Conservation (phyloP, 64 coral and sea anemone species). For the Hydrozoanthus tunicans region DNA sequence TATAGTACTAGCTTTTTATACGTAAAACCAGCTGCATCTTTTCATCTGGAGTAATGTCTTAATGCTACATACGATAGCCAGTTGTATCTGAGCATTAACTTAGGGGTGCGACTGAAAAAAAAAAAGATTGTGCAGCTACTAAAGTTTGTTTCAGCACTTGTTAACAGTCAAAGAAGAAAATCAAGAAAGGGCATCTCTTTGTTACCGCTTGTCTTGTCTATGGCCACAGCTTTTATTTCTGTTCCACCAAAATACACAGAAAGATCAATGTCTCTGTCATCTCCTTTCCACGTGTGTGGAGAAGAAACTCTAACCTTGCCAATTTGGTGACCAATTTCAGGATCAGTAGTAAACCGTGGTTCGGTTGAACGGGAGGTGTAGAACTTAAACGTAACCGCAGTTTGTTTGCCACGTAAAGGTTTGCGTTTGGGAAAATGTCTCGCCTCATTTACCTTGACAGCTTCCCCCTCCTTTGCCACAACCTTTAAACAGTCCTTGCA, state of each 20-base stretch:
- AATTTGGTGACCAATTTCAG: no score
- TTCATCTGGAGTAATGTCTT: no score
- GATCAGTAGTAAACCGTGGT: not conserved
- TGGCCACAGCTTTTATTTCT: conserved; percentile 21
- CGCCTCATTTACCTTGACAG: conserved; percentile 16
- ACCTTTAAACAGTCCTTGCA: conserved; percentile 31
- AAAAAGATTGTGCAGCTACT: no score
- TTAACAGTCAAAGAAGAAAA: not conserved
- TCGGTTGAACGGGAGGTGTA: not conserved
- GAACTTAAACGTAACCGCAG: not conserved
- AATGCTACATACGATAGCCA: no score
- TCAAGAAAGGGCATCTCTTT: conserved; percentile 9
- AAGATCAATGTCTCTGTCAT: not conserved
- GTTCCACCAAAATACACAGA: conserved; percentile 33
- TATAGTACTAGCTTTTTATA: no score
- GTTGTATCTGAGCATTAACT: no score
- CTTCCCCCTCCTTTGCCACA: conserved; percentile 26
- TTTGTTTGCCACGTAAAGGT: not conserved
- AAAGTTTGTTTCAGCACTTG: no score
- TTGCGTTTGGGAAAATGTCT: not conserved
- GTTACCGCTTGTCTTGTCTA: conserved; percentile 38
- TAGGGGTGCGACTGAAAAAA: no score
- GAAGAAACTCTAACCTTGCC: conserved; percentile 10
- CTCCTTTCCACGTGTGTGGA: conserved; percentile 36
- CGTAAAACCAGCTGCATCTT: no score